These are phyloP conservation scores for Benitochromis conjunctus DNA, from an alignment of 2,113 vertebrate species.

Conservation along the genomic window DNA sequence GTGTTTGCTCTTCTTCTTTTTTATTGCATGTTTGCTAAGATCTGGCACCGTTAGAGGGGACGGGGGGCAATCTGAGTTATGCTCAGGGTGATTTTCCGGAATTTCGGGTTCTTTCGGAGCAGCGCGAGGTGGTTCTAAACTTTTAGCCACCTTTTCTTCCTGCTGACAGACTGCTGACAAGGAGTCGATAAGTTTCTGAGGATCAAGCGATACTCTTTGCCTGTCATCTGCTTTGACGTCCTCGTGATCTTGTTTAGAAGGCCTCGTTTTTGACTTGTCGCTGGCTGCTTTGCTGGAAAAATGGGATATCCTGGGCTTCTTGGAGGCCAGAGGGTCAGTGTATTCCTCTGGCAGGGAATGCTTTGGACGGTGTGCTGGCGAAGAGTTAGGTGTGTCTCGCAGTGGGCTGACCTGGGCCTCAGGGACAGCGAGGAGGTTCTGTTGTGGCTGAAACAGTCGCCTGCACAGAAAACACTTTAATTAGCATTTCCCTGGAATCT, in stretches of 20 bases:
- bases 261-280: constrained; percentile 48
- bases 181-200: constrained; percentile 72
- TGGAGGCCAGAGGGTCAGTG: constrained; percentile 81
- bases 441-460: constrained; percentile 80
- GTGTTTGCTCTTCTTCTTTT: constrained; percentile 78
- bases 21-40: constrained; percentile 49
- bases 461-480: constrained; percentile 55
- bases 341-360: constrained; percentile 70
- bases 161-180: constrained; percentile 75
- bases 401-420: constrained; percentile 81
- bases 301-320: constrained; percentile 85
- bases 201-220: constrained; percentile 61
- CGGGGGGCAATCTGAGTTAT: neutral
- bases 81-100: neutral
- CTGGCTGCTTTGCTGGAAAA: constrained; percentile 73
- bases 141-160: constrained; percentile 51
- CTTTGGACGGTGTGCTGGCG: constrained; percentile 74
- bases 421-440: constrained; percentile 64
- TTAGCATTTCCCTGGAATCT: neutral
- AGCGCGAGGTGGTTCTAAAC: constrained; percentile 37
- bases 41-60: constrained; percentile 11
- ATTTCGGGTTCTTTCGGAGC: neutral
- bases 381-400: constrained; percentile 76
- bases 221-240: neutral
- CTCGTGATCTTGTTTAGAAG: constrained; percentile 46